These are phyloP conservation scores for Rhadina sibilatrix DNA, from an alignment of 2,113 vertebrate species.

Conservation along the genomic window DNA sequence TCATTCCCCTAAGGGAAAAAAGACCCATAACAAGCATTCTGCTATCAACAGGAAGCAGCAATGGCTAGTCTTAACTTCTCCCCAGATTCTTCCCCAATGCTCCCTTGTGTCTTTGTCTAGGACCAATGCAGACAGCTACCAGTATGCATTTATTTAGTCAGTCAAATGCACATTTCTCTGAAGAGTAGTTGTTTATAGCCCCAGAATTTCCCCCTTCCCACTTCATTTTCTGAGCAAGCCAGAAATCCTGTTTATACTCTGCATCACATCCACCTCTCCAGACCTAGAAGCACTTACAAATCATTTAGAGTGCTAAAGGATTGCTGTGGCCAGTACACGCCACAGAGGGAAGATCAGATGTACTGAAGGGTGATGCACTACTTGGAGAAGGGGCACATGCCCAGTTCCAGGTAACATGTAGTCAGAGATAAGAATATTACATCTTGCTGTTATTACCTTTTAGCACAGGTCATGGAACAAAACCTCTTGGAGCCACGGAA, in stretches of 20 bases:
- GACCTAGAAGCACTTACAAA: not conserved
- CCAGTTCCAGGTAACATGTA: not conserved
- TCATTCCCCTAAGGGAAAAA: slow-evolving; percentile 14
- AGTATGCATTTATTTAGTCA: not conserved
- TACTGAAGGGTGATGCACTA: not conserved
- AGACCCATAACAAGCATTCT: not conserved
- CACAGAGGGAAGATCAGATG: not conserved
- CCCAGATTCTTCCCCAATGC: not conserved
- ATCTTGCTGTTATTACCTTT: slow-evolving; percentile 80
- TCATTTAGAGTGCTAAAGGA: not conserved
- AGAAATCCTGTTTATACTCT: not conserved
- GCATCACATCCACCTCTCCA: not conserved
- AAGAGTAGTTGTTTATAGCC: not conserved
- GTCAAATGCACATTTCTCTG: not conserved
- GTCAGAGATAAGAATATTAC: not conserved
- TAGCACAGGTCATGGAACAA: slow-evolving; percentile 95
- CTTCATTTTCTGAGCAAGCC: not conserved
- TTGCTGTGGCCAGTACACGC: not conserved
- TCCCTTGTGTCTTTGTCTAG: not conserved
- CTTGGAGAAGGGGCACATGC: not conserved
- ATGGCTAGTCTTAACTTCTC: not conserved
- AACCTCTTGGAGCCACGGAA: slow-evolving; percentile 97
- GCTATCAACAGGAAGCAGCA: not conserved
- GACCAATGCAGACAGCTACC: not conserved
- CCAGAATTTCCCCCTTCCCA: not conserved